phyloP scores from a whole-genome alignment of 2,888 invertebrate genomes.

The Chloroclystis v-ata region DNA sequence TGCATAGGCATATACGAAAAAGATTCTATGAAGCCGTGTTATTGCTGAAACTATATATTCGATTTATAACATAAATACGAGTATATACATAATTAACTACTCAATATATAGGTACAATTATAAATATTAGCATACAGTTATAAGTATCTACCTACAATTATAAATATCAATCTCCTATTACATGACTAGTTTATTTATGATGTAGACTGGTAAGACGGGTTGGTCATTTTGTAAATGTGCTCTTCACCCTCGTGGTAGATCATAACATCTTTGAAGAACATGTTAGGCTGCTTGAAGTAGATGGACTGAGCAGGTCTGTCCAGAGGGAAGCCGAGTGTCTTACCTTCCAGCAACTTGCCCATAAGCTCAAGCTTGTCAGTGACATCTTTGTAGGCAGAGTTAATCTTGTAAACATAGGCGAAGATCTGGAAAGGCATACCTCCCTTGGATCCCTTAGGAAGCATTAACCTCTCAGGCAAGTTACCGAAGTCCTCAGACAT shows the following conservation, averaged over 20 bases:
- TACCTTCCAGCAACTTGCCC: slow-evolving; percentile 56
- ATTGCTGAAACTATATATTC: too few relatives aligned
- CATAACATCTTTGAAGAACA: slow-evolving; percentile 77
- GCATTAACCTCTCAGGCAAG: slow-evolving; percentile 82
- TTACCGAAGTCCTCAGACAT: slow-evolving; percentile 76
- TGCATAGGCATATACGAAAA: too few relatives aligned
- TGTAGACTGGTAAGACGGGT: slow-evolving; percentile 12
- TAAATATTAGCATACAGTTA: too few relatives aligned
- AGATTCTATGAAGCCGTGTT: too few relatives aligned
- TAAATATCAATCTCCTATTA: too few relatives aligned
- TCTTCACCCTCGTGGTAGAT: slow-evolving; percentile 72
- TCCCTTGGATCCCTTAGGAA: slow-evolving; percentile 83
- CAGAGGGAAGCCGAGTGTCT: slow-evolving; percentile 77
- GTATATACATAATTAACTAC: too few relatives aligned
- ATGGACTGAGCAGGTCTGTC: slow-evolving; percentile 65
- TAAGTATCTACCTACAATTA: too few relatives aligned
- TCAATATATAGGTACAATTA: too few relatives aligned
- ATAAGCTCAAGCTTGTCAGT: slow-evolving; percentile 19
- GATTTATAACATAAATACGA: too few relatives aligned
- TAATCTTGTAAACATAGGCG: slow-evolving; percentile 78
- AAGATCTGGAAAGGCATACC: slow-evolving; percentile 83
- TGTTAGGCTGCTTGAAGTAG: slow-evolving; percentile 76
- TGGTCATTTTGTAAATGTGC: slow-evolving; percentile 42
- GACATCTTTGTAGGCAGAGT: slow-evolving; percentile 52
- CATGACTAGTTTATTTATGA: slow-evolving; percentile 1